A percentile compares a stretch with the other conserved stretches of the same genome.
These are phyloP conservation scores for Carterocephalus palaemon DNA, from an alignment of 2,888 invertebrate genomes.

Conservation along the genomic window DNA sequence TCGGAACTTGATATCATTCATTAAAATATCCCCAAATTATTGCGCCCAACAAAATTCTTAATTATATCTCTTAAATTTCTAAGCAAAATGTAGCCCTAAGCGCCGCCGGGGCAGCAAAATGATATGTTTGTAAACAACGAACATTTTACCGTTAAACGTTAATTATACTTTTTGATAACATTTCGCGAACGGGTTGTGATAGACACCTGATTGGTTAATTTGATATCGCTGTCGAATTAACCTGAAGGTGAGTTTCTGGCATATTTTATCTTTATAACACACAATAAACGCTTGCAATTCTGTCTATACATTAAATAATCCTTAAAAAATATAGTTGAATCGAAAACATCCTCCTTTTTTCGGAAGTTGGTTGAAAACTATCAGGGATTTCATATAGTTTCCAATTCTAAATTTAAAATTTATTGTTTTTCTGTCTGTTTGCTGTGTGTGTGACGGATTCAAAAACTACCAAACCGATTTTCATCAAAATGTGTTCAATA, in stretches of 20 bases:
- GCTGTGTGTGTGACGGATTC: too few relatives aligned
- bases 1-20: conserved; percentile 75
- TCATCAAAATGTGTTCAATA: too few relatives aligned
- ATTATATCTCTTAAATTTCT: conserved; percentile 79
- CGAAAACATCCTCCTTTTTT: too few relatives aligned
- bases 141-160: conserved; percentile 66
- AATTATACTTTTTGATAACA: conserved; percentile 61
- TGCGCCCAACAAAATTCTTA: conserved; percentile 75
- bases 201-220: conserved; percentile 42
- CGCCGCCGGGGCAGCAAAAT: conserved; percentile 68
- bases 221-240: conserved; percentile 23
- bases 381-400: too few relatives aligned
- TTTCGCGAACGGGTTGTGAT: conserved; percentile 37
- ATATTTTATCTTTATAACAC: too few relatives aligned
- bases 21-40: conserved; percentile 76
- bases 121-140: conserved; percentile 75
- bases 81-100: conserved; percentile 74
- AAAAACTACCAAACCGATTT: too few relatives aligned
- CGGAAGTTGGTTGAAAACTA: too few relatives aligned
- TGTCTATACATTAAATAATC: too few relatives aligned
- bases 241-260: background rate
- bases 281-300: too few relatives aligned
- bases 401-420: too few relatives aligned
- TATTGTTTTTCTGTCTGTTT: too few relatives aligned
- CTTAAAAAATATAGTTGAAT: too few relatives aligned